Base-by-base conservation (phyloP, 2,797 vertebrate genomes). In the Vultur gryphus region DNA sequence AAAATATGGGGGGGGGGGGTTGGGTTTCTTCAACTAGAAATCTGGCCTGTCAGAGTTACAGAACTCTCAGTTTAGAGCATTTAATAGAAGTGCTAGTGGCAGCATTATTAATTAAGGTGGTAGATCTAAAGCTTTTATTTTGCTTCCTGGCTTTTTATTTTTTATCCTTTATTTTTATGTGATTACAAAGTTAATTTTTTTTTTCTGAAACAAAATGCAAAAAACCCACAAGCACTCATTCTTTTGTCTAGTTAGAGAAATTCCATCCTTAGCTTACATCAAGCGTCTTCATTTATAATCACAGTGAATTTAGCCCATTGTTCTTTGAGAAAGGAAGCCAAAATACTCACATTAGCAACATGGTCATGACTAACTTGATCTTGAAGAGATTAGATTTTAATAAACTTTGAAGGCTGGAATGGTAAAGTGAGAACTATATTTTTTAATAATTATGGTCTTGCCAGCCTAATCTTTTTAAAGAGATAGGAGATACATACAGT, bases 271-370 rank as follows among this genome's bases (percentile, higher is more conserved):
- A 51, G 13, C 23, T 88, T 75, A 57, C 11, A 35, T 83, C 51
- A 89, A 55, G 13, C 3, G 0, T 78, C n/a, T 86, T 92, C 10
- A 14, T 89, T 84, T 87, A 19, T 75, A 65, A 15, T 33, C 23
- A 54, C 41, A 51, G 24, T 81, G 49, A 95, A 89, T 83, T 58
- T 29, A 77, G 13, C 10, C 52, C 35, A 48, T 80, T 93, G 59
- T 95, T 92, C 37, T 85, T 85, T 77, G 54, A 96, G 71, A 85
- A 87, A 57, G 17, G 7, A 95, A 93, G 33, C 14, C 44, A 89
- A 87, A 94, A 69, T 73, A 57, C 64, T 80, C 23, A 33, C 41
- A 16, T 73, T 84, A 89, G 41, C 89, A 78, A 87, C 24, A 43
- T 48, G 33, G 8, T 64, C 48, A 41, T 87, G 20, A 77, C 55